Evolutionary conservation across 2,888 invertebrate species (phyloP).

Genomic region (Athrips mouffetella): DNA sequence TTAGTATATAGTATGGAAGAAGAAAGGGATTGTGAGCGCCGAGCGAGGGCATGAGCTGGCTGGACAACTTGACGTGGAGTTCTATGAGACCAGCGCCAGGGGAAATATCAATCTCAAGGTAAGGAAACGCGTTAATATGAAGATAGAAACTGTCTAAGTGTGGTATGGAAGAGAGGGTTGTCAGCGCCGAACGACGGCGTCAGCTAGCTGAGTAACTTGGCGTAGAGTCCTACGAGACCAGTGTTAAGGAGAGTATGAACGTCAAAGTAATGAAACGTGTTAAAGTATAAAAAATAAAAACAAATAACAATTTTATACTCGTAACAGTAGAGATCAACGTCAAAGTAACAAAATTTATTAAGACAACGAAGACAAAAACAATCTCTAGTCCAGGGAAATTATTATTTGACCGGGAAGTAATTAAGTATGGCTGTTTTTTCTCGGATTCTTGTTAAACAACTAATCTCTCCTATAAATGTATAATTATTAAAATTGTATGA

Average conservation of each 20-base stretch:
- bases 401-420: too few relatives aligned
- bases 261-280: conserved; percentile 95
- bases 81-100: conserved; percentile 99
- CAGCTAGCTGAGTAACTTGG: conserved; percentile 98
- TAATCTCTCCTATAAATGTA: too few relatives aligned
- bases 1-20: conserved; percentile 96
- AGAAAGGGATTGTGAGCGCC: conserved; percentile 96
- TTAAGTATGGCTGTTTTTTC: too few relatives aligned
- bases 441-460: too few relatives aligned
- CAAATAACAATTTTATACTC: too few relatives aligned
- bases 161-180: conserved; percentile 99
- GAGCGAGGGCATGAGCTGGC: conserved; percentile 98
- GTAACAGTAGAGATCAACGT: too few relatives aligned
- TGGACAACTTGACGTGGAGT: conserved; percentile 98
- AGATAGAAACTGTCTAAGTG: conserved; percentile 86
- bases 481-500: too few relatives aligned
- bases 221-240: conserved; percentile 99
- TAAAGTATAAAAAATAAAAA: too few relatives aligned
- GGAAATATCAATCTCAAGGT: conserved; percentile 91
- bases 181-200: conserved; percentile 86
- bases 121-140: conserved; percentile 17
- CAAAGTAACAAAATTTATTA: too few relatives aligned
- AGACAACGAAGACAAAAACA: too few relatives aligned
- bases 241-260: conserved; percentile 99
- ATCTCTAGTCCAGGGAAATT: too few relatives aligned